A percentile compares a stretch with the other conserved stretches of the same genome.
Evolutionary conservation across 2,113 vertebrate genomes (phyloP).

Genomic region (Callopanchax toddi): DNA sequence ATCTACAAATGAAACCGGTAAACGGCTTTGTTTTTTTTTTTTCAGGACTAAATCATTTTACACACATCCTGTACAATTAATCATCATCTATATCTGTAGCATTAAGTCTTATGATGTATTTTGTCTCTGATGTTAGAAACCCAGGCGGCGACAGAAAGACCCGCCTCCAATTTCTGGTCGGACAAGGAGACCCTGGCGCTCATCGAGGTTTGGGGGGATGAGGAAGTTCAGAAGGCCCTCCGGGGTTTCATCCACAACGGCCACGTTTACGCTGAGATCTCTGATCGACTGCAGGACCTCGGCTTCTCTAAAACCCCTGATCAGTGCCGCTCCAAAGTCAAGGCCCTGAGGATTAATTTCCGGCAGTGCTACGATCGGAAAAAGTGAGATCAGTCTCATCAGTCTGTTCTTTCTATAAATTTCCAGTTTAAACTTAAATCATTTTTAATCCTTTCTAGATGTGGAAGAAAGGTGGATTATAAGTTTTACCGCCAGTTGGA

Average conservation of each 20-base stretch:
- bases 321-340: constrained; percentile 77
- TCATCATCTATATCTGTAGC: no score
- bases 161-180: constrained; percentile 49
- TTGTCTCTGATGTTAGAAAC: constrained; percentile 30
- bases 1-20: constrained; percentile 60
- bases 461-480: constrained; percentile 61
- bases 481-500: constrained; percentile 73
- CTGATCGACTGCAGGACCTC: constrained; percentile 54
- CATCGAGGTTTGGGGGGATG: constrained; percentile 73
- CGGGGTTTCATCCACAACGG: constrained; percentile 65
- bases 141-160: constrained; percentile 29
- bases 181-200: constrained; percentile 69
- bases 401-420: background rate
- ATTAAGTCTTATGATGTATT: no score
- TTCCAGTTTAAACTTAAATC: background rate
- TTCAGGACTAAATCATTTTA: no score
- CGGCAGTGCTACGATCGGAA: constrained; percentile 69
- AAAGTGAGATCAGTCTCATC: constrained; percentile 58
- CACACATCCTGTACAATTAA: no score
- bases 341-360: constrained; percentile 70
- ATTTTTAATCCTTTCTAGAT: constrained; percentile 29
- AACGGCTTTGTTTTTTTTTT: background rate
- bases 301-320: constrained; percentile 63
- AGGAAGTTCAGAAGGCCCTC: constrained; percentile 67
- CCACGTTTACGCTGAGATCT: constrained; percentile 69